Conservation (phyloP, 2,888 invertebrate genomes). For the Incurvaria masculella region DNA sequence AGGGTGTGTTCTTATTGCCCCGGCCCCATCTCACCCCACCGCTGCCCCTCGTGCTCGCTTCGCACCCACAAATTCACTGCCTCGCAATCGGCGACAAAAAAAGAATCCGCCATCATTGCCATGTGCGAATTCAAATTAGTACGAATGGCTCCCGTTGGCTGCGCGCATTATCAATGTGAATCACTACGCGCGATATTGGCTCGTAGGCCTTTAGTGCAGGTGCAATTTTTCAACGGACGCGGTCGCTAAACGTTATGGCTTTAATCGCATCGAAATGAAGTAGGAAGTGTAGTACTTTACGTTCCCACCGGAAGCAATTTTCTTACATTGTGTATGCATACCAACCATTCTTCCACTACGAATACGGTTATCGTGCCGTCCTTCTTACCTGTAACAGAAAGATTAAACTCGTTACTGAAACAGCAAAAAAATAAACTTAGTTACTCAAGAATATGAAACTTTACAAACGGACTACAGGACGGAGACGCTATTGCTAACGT, state of each 20-base stretch:
- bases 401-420: too few relatives aligned
- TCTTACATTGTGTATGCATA: too few relatives aligned
- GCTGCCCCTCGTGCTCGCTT: not conserved
- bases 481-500: too few relatives aligned
- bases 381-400: too few relatives aligned
- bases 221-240: not conserved
- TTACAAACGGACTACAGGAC: too few relatives aligned
- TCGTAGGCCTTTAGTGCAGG: not conserved
- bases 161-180: not conserved
- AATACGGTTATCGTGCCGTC: too few relatives aligned
- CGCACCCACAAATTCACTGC: not conserved
- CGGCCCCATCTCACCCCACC: not conserved
- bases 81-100: not conserved
- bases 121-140: not conserved
- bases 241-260: not conserved
- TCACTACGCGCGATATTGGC: not conserved
- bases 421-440: too few relatives aligned
- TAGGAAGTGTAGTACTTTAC: not conserved
- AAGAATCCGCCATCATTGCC: not conserved
- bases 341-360: too few relatives aligned
- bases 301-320: too few relatives aligned
- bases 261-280: not conserved
- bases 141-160: not conserved
- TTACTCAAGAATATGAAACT: too few relatives aligned
- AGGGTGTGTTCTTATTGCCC: conserved; percentile 24